A percentile compares a stretch with the other conserved stretches of the same genome.
phyloP scores from a whole-genome alignment of 1,140 invertebrate species.

The Lucilia cuprina region DNA sequence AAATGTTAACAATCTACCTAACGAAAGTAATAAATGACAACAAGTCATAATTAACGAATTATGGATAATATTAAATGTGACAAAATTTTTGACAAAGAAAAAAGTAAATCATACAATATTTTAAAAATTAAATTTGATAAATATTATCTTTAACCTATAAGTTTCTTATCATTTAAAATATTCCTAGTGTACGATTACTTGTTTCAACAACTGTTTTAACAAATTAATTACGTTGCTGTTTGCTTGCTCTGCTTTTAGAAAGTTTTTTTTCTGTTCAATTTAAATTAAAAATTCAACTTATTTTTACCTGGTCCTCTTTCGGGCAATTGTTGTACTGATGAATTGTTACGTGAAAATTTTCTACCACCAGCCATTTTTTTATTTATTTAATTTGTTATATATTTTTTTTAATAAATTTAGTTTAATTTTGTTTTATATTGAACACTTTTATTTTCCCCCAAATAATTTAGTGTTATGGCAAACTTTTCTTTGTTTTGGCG shows the following conservation, averaged over 20 bases:
- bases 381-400: conserved; percentile 39
- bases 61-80: no score
- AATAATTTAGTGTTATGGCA: background rate
- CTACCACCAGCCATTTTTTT: conserved; percentile 60
- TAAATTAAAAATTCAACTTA: background rate
- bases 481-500: conserved; percentile 15
- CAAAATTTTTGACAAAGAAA: no score
- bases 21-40: no score
- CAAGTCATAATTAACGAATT: no score
- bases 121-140: background rate
- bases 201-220: no score
- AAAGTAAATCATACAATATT: background rate
- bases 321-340: conserved; percentile 57
- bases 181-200: no score
- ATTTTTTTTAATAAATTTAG: conserved; percentile 27
- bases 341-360: conserved; percentile 58
- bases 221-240: no score
- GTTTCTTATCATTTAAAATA: no score
- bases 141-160: background rate
- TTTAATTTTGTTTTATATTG: background rate
- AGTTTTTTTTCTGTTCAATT: background rate
- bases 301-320: conserved; percentile 62
- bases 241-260: background rate
- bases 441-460: background rate
- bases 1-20: no score